Percentiles rank a stretch among this genome's conserved stretches.
phyloP scores from a whole-genome alignment of 2,888 invertebrate genomes.

The Drosophila rellima region DNA sequence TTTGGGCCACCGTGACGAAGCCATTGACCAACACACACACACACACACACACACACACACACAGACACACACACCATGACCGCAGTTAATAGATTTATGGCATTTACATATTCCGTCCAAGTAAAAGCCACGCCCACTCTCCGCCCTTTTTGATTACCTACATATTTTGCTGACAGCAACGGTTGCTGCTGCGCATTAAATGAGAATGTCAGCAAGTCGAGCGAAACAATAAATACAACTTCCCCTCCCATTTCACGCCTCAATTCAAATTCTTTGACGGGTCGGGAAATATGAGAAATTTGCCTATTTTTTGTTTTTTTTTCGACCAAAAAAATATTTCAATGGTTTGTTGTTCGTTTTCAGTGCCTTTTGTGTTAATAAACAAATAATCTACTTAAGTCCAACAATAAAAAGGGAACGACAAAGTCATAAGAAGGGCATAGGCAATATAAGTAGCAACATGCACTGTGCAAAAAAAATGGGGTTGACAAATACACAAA shows the following conservation, averaged over 20 bases:
- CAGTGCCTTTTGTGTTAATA: conserved; percentile 75
- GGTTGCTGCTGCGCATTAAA: conserved; percentile 52
- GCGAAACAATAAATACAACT: conserved; percentile 63
- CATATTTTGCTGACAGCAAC: conserved; percentile 36
- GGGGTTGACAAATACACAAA: not conserved
- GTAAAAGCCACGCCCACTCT: conserved; percentile 10
- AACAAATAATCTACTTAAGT: conserved; percentile 78
- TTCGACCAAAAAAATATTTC: conserved; percentile 16
- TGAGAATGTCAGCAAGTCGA: conserved; percentile 70
- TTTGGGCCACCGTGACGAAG: conserved; percentile 37
- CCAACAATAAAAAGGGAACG: conserved; percentile 65
- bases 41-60: conserved; percentile 5
- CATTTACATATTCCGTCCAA: conserved; percentile 60
- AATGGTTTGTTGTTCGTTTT: conserved; percentile 41
- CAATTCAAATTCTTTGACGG: not conserved
- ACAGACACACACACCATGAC: conserved; percentile 25
- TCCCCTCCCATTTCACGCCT: not conserved
- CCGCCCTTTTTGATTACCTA: conserved; percentile 48
- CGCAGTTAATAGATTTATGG: conserved; percentile 64
- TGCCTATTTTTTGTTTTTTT: conserved; percentile 42
- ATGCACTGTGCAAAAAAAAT: conserved; percentile 34
- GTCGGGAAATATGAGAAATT: conserved; percentile 46
- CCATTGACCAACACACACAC: conserved; percentile 41
- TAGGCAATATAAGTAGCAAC: conserved; percentile 24
- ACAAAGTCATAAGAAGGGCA: conserved; percentile 68